Evolutionary conservation across 2,113 vertebrate species (phyloP), one percentile per base, ranked within the genome.

Genomic region (Sturnus vulgaris): DNA sequence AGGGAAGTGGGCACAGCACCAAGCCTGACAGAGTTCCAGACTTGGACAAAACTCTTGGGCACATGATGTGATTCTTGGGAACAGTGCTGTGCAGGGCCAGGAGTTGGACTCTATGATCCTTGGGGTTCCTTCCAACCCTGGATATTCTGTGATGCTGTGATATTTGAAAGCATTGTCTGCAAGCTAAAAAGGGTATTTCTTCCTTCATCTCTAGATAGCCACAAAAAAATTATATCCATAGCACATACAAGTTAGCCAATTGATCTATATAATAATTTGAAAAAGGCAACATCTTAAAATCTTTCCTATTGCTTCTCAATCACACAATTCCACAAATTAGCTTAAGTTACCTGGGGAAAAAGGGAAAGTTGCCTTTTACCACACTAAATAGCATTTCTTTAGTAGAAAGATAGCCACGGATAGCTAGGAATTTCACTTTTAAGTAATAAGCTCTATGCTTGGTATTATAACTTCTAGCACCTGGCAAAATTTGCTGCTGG

Each of bases 401-500:
- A 89, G 59, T 50, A 64, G 37, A 97, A 96, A 95, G 88, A 92
- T 77, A 97, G 24, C 80, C 79, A 94, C 55, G 88, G 86, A 96
- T 86, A 79, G 44, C 90, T 63, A 31, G 82, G 55, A 92, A 95
- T 27, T 53, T 73, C 92, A 95, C 96, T 98, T 96, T 97, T 95
- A 98, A 97, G 89, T 86, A 88, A n/a, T 12, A 81, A 5, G 31
- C 2, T 8, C 90, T 39, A 25, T 57, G 69, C 61, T 92, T 94
- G 79, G 90, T 97, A 52, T 94, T 96, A 65, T 64, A 97, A 92
- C 64, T 96, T 73, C 69, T 30, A 77, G 59, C 97, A 98, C 97
- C 97, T 97, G 97, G 73, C 44, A 80, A 97, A 97, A 97, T 65
- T 23, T 50, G 73, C 91, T 97, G 92, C 96, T 96, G 87, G 97